Percentiles rank a stretch among this genome's conserved stretches.
Evolutionary conservation across 2,113 vertebrate species (phyloP).

Genomic region (Heloderma charlesbogerti): DNA sequence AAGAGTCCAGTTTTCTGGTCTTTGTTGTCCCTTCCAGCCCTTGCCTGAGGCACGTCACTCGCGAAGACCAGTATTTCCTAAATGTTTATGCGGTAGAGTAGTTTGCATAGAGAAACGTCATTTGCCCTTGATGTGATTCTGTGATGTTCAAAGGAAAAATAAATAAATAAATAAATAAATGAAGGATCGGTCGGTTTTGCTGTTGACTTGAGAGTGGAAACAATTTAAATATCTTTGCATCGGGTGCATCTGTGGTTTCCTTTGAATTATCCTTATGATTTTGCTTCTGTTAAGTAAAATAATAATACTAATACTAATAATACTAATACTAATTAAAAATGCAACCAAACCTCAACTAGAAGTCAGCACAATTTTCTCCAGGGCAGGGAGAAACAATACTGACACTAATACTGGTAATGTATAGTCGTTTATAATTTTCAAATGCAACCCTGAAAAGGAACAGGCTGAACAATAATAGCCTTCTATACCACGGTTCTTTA

Average conservation of each 20-base stretch:
- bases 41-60: not conserved
- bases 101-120: slow-evolving; percentile 47
- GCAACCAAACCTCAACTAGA: not conserved
- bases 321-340: not conserved
- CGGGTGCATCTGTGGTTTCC: not conserved
- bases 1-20: not conserved
- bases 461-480: not conserved
- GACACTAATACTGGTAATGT: not conserved
- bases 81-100: slow-evolving; percentile 43
- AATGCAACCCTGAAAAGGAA: not conserved
- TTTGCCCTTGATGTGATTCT: slow-evolving; percentile 42
- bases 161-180: not conserved
- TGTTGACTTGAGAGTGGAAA: not conserved
- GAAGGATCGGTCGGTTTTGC: not conserved
- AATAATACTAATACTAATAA: not conserved
- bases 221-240: not conserved
- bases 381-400: not conserved
- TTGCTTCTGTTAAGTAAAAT: not conserved
- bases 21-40: not conserved
- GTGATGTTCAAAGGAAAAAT: slow-evolving; percentile 28
- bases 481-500: slow-evolving; percentile 65
- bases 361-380: slow-evolving; percentile 19
- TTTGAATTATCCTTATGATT: not conserved
- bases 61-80: not conserved
- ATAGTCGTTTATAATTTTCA: not conserved